These are phyloP conservation scores for Drosophila orosa DNA, from an alignment of 1,140 invertebrate species.

Conservation along the genomic window DNA sequence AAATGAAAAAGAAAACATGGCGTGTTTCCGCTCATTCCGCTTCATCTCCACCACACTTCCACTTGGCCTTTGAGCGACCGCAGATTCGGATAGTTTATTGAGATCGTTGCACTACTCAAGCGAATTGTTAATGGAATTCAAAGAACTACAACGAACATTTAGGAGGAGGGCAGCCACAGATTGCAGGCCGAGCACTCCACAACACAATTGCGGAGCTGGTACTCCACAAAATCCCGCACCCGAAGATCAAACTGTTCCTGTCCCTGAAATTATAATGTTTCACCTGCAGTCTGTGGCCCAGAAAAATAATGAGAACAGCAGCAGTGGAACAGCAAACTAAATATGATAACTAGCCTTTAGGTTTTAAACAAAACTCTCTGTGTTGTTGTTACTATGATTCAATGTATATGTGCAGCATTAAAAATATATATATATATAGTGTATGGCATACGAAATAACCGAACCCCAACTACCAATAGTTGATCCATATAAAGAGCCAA, in stretches of 20 bases:
- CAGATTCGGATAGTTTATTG: constrained; percentile 42
- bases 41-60: constrained; percentile 5
- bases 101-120: constrained; percentile 68
- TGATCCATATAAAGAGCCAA: constrained; percentile 39
- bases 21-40: constrained; percentile 40
- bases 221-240: constrained; percentile 53
- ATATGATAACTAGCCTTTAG: constrained; percentile 55
- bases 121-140: constrained; percentile 57
- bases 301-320: background rate
- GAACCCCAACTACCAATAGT: constrained; percentile 45
- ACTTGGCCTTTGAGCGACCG: constrained; percentile 24
- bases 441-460: constrained; percentile 51
- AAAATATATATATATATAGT: constrained; percentile 17
- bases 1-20: constrained; percentile 56
- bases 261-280: background rate
- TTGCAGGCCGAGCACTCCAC: constrained; percentile 43
- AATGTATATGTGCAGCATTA: constrained; percentile 61
- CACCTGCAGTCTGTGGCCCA: constrained; percentile 32
- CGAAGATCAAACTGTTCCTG: background rate
- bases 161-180: constrained; percentile 25
- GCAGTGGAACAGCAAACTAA: constrained; percentile 26
- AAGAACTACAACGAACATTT: constrained; percentile 59
- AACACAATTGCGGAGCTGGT: constrained; percentile 70
- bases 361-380: constrained; percentile 71
- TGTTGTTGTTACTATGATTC: constrained; percentile 68